These are phyloP conservation scores for Drosophila kuntzei DNA, from an alignment of 2,888 invertebrate genomes.

Conservation along the genomic window DNA sequence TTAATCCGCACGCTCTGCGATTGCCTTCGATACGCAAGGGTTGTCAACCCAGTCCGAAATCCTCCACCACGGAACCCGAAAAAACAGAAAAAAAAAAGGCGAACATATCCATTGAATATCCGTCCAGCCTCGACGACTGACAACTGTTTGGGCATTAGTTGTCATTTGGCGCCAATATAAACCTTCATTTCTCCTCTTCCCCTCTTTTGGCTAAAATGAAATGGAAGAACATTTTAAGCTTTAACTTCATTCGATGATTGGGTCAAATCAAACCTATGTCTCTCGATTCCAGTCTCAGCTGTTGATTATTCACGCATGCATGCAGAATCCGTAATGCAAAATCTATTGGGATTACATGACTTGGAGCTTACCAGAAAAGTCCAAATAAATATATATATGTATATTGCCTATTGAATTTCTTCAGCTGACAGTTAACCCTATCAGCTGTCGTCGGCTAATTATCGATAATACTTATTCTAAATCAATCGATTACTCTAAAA, in stretches of 20 bases:
- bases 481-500: background rate
- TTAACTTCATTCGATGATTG: conserved; percentile 54
- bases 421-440: background rate
- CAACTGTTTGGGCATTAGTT: conserved; percentile 59
- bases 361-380: background rate
- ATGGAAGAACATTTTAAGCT: conserved; percentile 35
- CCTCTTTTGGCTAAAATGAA: too few species aligned
- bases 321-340: conserved; percentile 48
- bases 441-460: conserved; percentile 2
- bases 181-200: background rate
- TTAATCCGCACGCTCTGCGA: conserved; percentile 69
- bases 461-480: background rate
- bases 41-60: conserved; percentile 39
- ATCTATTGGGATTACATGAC: conserved; percentile 17
- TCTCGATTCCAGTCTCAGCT: conserved; percentile 6
- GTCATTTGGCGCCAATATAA: conserved; percentile 48
- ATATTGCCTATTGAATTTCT: background rate
- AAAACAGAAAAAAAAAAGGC: background rate
- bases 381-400: background rate
- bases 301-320: conserved; percentile 51
- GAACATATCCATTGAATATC: conserved; percentile 23
- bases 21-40: conserved; percentile 68
- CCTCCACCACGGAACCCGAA: conserved; percentile 1
- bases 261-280: conserved; percentile 36
- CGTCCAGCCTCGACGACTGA: conserved; percentile 24